Evolutionary conservation across 2,113 vertebrate genomes (phyloP).

Genomic region (Solenodon paradoxus): DNA sequence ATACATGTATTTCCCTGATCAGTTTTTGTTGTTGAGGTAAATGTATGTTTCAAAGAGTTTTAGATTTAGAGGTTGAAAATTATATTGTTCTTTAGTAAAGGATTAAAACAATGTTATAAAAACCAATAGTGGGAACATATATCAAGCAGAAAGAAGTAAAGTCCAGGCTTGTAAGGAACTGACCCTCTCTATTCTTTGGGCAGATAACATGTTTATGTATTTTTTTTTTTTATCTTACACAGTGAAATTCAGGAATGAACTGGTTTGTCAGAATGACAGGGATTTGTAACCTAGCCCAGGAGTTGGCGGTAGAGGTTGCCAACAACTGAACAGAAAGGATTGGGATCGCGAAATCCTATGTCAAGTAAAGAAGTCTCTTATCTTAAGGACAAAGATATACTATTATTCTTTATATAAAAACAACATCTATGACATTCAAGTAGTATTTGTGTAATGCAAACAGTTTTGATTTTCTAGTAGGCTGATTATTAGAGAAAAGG

Average conservation of each 20-base stretch:
- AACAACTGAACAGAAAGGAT: neutral
- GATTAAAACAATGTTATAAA: neutral
- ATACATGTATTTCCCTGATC: neutral
- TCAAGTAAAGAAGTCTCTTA: neutral
- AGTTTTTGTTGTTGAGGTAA: neutral
- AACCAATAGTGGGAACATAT: neutral
- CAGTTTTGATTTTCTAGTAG: neutral
- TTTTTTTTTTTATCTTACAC: neutral
- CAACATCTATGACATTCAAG: neutral
- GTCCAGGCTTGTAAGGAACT: neutral
- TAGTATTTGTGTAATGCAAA: neutral
- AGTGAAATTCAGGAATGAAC: neutral
- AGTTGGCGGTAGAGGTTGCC: neutral
- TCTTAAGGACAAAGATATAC: neutral
- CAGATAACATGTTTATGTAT: neutral
- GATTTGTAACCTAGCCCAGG: neutral
- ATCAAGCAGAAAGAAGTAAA: neutral
- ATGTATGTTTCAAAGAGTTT: neutral
- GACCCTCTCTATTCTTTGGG: neutral
- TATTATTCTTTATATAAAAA: neutral
- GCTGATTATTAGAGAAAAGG: conserved; percentile 3
- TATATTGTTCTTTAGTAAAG: conserved; percentile 2
- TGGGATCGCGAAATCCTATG: neutral
- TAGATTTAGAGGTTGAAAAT: neutral
- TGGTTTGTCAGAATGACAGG: neutral